These are phyloP conservation scores for Kryptolebias ocellatus DNA, from an alignment of 2,797 vertebrate genomes.

Conservation along the genomic window DNA sequence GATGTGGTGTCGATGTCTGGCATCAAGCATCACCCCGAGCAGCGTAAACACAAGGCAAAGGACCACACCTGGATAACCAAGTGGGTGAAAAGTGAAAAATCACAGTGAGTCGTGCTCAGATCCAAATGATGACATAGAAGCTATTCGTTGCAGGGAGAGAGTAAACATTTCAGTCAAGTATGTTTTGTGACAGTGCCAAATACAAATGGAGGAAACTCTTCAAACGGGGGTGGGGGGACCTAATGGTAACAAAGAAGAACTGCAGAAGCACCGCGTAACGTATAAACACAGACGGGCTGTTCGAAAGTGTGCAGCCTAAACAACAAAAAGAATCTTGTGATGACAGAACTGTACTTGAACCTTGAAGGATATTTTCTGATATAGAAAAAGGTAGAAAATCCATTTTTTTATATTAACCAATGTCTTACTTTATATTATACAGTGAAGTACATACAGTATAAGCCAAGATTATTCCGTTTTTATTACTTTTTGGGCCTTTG, in stretches of 20 bases:
- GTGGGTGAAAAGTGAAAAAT: constrained; percentile 70
- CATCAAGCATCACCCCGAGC: constrained; percentile 80
- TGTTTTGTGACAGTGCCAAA: constrained; percentile 60
- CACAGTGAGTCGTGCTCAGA: constrained; percentile 51
- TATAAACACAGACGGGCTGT: constrained; percentile 58
- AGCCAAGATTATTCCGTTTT: too few relatives aligned
- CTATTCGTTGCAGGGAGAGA: constrained; percentile 73
- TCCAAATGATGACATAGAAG: constrained; percentile 65
- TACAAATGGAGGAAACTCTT: constrained; percentile 62
- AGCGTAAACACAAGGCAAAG: constrained; percentile 74
- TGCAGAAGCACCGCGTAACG: constrained; percentile 37
- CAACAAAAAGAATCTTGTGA: constrained; percentile 36
- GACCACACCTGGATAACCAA: constrained; percentile 78
- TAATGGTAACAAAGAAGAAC: constrained; percentile 24
- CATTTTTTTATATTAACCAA: too few relatives aligned
- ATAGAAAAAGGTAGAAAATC: too few relatives aligned
- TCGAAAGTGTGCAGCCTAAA: constrained; percentile 53
- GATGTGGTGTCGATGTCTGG: constrained; percentile 81
- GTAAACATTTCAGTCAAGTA: constrained; percentile 80
- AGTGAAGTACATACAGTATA: too few relatives aligned
- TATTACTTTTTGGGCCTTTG: too few relatives aligned
- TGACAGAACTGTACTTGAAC: constrained; percentile 25
- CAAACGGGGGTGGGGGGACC: constrained; percentile 37
- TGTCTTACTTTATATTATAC: too few relatives aligned
- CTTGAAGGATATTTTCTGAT: too few relatives aligned